Evolutionary conservation across 2,888 invertebrate genomes (phyloP), one percentile per base, ranked within the genome.

Genomic region (Carpatolechia fugitivella): DNA sequence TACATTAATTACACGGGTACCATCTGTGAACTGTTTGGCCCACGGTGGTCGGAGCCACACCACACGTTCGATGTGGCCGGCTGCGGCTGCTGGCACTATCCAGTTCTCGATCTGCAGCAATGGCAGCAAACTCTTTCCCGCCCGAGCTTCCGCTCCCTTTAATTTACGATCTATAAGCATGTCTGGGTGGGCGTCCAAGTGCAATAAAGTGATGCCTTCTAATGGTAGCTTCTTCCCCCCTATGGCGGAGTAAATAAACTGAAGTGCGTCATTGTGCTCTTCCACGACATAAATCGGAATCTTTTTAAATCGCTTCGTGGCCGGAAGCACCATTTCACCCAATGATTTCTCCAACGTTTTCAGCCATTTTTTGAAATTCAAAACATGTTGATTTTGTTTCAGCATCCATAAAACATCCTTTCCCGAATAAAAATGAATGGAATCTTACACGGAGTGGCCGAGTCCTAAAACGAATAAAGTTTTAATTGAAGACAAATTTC

Each of bases 111-210:
- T 98, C 81, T 97, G 97, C 58, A 97, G 80, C 61, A 92, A 90
- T 64, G 95, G 93, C 65, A 96, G 89, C 56, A 93, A 84, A 57
- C 94, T 85, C 77, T 95, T 95, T 46, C 96, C 93, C 68, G 92
- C 95, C 10, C 96, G 94, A 35, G 92, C 95, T 44, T 91, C 92
- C 57, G 94, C 93, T 6, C 96, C 95, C 56, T 92, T 91, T 90
- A 98, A 92, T 62, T 93, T 91, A 62, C 94, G 92, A 36, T 97
- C 95, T 65, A 98, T 92, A 13, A 97, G 92, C 93, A 98, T 93
- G 74, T 98, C 98, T 4, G 98, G 98, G 86, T 98, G 98, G 0
- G 98, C 96, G 80, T 98, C 98, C 64, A 98, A 93, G 78, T 98
- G 98, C 31, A 98, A 82, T 55, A 98, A 85, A 0, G 94, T 92